phyloP scores from a whole-genome alignment of 2,888 invertebrate genomes.

The Synergus gifuensis region DNA sequence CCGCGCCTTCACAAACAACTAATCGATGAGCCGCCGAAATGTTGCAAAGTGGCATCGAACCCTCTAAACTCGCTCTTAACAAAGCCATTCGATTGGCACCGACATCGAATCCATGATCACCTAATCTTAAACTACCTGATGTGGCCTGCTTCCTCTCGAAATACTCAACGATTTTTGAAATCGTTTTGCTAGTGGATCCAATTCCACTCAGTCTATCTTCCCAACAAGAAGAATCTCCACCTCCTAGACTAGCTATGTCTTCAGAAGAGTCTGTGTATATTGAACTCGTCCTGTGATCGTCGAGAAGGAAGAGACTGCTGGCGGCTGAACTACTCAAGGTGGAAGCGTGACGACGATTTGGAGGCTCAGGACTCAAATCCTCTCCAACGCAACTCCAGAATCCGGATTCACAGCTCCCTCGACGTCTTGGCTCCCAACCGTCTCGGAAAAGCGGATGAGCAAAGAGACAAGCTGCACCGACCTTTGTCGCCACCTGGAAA shows the following conservation, averaged over 20 bases:
- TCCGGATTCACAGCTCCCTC: conserved; percentile 93
- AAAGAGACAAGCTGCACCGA: conserved; percentile 81
- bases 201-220: conserved; percentile 83
- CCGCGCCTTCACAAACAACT: conserved; percentile 91
- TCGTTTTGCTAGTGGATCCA: conserved; percentile 78
- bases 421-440: conserved; percentile 81
- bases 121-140: conserved; percentile 72
- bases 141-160: conserved; percentile 85
- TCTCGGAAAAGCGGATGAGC: conserved; percentile 80
- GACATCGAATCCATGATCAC: conserved; percentile 67
- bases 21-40: conserved; percentile 82
- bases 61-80: conserved; percentile 73
- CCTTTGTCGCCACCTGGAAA: conserved; percentile 75
- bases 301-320: conserved; percentile 81
- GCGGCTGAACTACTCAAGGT: conserved; percentile 79
- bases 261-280: conserved; percentile 93
- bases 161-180: conserved; percentile 92
- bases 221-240: conserved; percentile 86
- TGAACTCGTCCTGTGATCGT: conserved; percentile 86
- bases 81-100: conserved; percentile 71
- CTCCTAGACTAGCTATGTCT: conserved; percentile 89
- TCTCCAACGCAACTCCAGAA: conserved; percentile 93
- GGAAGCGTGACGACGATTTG: conserved; percentile 75
- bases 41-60: conserved; percentile 78
- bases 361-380: conserved; percentile 81